Evolutionary conservation across 1,140 invertebrate species (phyloP).

Genomic region (Gryon sp.): DNA sequence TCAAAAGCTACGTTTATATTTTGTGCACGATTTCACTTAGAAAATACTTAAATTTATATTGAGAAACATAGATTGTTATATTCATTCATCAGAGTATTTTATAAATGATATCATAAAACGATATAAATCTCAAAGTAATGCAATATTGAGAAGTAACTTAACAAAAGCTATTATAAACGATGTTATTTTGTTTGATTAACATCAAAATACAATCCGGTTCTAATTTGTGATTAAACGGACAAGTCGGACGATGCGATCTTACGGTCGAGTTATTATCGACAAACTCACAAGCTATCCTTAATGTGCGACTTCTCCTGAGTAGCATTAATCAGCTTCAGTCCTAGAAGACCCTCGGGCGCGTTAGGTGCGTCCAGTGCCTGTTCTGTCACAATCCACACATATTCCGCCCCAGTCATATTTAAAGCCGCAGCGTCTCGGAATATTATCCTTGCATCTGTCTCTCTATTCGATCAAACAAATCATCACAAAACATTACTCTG

Average conservation of each 20-base stretch:
- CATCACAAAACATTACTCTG: neutral
- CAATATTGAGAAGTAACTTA: neutral
- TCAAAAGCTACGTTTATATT: too few relatives aligned
- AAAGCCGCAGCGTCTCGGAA: constrained; percentile 91
- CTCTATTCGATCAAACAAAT: constrained; percentile 80
- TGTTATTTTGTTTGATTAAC: constrained; percentile 30
- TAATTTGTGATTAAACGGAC: constrained; percentile 41
- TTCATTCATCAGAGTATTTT: too few relatives aligned
- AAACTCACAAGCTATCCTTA: constrained; percentile 89
- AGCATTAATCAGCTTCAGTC: constrained; percentile 92
- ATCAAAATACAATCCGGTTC: constrained; percentile 18
- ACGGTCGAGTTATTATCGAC: constrained; percentile 52
- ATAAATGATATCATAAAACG: neutral
- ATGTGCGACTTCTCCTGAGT: constrained; percentile 94
- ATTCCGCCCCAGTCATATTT: constrained; percentile 94
- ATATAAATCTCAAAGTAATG: neutral
- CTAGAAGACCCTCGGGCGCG: constrained; percentile 92
- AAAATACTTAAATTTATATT: too few relatives aligned
- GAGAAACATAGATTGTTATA: too few relatives aligned
- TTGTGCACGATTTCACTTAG: too few relatives aligned
- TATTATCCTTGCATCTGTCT: constrained; percentile 93
- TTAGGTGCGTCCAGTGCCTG: constrained; percentile 93
- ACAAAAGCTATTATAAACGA: constrained; percentile 35
- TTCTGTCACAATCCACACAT: constrained; percentile 98
- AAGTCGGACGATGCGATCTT: constrained; percentile 36